Evolutionary conservation across 2,797 vertebrate species (phyloP), one percentile per base, ranked within the genome.

Genomic region (Alcedo atthis): DNA sequence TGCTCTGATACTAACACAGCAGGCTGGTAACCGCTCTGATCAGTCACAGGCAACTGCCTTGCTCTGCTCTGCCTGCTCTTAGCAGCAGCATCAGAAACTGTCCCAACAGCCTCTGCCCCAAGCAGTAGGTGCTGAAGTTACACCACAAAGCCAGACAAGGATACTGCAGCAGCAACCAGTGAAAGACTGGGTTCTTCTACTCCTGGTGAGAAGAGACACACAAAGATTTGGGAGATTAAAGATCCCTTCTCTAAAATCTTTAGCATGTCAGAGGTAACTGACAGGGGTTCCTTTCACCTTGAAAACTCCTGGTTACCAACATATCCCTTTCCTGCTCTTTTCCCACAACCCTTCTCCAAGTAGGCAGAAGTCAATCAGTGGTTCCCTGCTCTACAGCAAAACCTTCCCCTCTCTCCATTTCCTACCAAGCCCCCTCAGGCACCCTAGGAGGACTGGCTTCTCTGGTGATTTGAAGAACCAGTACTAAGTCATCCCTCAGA

Each of bases 211-310:
- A 85, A 90, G 69, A 95, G 84, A 90, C 69, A 93, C 87, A 92
- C 74, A 88, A 94, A 92, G 93, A 91, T 86, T 82, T 63, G 45
- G 80, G 85, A 96, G 53, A 91, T 95, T 94, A 94, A 93, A 94
- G 83, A 91, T 35, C 73, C 70, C 79, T 94, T 8, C 85, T 85
- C 74, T 85, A 71, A 75, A 66, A 57, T 18, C 37, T 84, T 90
- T 40, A 63, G 76, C 32, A n/a, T 0, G 19, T 63, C 85, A 85
- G 77, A 89, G 55, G 32, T 51, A 75, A 49, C 73, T 62, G 63
- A 40, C 30, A 66, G 37, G 20, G 26, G 21, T 90, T 76, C 66
- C 53, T 48, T 85, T 83, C 17, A 28, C 25, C 88, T 68, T 55
- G 62, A 77, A 69, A 77, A 2, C n/a, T 83, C 58, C 48, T 51